Evolutionary conservation across 1,140 invertebrate genomes (phyloP).

Genomic region (Cyphomyrmex costatus): DNA sequence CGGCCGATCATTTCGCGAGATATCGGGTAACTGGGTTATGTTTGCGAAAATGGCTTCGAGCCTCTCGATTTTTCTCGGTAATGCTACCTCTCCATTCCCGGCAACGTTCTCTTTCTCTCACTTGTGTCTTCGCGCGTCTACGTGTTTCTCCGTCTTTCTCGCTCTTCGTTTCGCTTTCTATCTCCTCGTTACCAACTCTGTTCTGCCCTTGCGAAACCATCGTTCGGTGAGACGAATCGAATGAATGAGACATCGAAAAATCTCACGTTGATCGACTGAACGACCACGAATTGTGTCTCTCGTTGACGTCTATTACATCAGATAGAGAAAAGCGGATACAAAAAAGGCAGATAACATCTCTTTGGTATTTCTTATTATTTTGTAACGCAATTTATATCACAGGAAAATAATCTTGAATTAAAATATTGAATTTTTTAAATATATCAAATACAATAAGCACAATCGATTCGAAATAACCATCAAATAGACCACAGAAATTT

Average conservation of each 20-base stretch:
- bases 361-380: background rate
- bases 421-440: background rate
- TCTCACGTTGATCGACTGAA: conserved; percentile 66
- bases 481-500: background rate
- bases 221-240: conserved; percentile 63
- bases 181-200: conserved; percentile 38
- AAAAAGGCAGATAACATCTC: conserved; percentile 12
- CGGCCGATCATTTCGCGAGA: conserved; percentile 81
- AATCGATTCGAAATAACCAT: background rate
- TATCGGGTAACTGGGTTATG: conserved; percentile 80
- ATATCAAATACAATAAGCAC: background rate
- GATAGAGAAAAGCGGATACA: conserved; percentile 36
- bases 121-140: background rate
- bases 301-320: conserved; percentile 52
- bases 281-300: conserved; percentile 35
- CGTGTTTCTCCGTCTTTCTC: background rate
- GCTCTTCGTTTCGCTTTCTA: conserved; percentile 13
- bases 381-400: background rate
- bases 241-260: conserved; percentile 61
- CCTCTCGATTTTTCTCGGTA: conserved; percentile 71
- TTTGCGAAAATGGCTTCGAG: conserved; percentile 77
- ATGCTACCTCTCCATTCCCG: conserved; percentile 51
- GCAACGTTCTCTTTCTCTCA: conserved; percentile 1
- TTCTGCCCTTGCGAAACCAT: conserved; percentile 53
- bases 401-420: background rate